Evolutionary conservation across 2,113 vertebrate species (phyloP), one percentile per base, ranked within the genome.

Genomic region (Porphyrio hochstetteri): DNA sequence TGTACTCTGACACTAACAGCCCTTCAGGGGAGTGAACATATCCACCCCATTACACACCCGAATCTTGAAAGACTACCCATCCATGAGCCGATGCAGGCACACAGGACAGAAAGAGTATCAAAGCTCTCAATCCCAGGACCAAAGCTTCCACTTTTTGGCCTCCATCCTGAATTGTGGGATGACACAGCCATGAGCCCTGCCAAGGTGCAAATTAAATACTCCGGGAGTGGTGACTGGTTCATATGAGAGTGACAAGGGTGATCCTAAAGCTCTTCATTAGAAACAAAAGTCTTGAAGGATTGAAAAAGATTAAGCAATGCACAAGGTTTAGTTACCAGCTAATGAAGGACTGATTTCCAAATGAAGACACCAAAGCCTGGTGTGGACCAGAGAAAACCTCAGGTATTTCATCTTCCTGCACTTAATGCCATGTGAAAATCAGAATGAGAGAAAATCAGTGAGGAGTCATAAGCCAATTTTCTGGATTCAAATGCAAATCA

Each of bases 401-500:
- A 86, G 83, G 90, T 93, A 95, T 79, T 94, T 88, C 95, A 97
- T 93, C 86, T 77, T 86, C 57, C 77, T 57, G 77, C 65, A 61
- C 25, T 93, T 93, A 86, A 86, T 71, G 72, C 83, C 40, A 69
- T 57, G 40, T 92, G 92, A 77, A 93, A 92, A 96, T 91, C 77
- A 75, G 42, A 87, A 57, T 7, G 28, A 93, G 82, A 90, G 94
- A 94, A 97, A 94, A 93, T 92, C 94, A 95, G 81, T 10, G 31
- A 79, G 81, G 61, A 95, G 81, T 36, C 74, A 84, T 93, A 96
- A 95, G 95, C 91, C 93, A 96, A 94, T 93, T 96, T 96, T 95
- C 90, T 93, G 86, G 92, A 96, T 96, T 97, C 95, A 94, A 96
- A 97, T 96, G 92, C 90, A 96, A 96, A 96, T 93, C 92, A 82